A percentile compares a stretch with the other conserved stretches of the same genome.
phyloP scores from a whole-genome alignment of 2,113 vertebrate genomes.

The Mellivora capensis region DNA sequence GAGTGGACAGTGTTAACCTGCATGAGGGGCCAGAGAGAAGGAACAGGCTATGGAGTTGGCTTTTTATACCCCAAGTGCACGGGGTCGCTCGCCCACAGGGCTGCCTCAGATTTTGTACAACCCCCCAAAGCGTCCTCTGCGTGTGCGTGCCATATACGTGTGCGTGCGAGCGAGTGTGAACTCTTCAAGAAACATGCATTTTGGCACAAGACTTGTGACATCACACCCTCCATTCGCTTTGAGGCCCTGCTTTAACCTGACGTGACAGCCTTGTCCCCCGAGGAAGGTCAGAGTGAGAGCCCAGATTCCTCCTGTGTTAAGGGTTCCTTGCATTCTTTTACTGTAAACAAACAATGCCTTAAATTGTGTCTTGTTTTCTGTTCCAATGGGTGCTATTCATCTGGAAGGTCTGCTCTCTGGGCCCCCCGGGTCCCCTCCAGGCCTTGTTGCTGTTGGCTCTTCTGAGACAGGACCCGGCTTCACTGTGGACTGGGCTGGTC shows the following conservation, averaged over 20 bases:
- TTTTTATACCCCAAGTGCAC: conserved; percentile 81
- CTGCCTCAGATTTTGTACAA: conserved; percentile 84
- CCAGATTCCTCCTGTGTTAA: conserved; percentile 54
- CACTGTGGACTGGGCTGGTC: background rate
- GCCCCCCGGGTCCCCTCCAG: conserved; percentile 15
- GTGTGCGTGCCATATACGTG: conserved; percentile 53
- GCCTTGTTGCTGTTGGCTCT: conserved; percentile 45
- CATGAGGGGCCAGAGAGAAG: conserved; percentile 75
- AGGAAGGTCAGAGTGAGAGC: conserved; percentile 50
- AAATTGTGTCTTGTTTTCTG: conserved; percentile 62
- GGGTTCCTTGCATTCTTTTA: conserved; percentile 71
- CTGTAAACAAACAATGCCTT: conserved; percentile 73
- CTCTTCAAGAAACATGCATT: conserved; percentile 82
- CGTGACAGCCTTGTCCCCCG: conserved; percentile 20
- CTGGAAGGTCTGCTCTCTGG: conserved; percentile 52
- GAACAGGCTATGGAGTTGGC: conserved; percentile 73
- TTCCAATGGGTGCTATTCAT: conserved; percentile 73
- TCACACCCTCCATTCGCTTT: conserved; percentile 56
- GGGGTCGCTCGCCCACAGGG: conserved; percentile 76
- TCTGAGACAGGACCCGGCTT: background rate
- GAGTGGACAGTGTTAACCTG: conserved; percentile 78
- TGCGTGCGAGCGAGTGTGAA: conserved; percentile 70
- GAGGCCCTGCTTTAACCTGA: conserved; percentile 62
- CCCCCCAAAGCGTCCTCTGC: conserved; percentile 61
- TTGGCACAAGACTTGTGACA: conserved; percentile 80